Evolutionary conservation across 2,797 vertebrate species (phyloP).

Genomic region (Chelon labrosus): DNA sequence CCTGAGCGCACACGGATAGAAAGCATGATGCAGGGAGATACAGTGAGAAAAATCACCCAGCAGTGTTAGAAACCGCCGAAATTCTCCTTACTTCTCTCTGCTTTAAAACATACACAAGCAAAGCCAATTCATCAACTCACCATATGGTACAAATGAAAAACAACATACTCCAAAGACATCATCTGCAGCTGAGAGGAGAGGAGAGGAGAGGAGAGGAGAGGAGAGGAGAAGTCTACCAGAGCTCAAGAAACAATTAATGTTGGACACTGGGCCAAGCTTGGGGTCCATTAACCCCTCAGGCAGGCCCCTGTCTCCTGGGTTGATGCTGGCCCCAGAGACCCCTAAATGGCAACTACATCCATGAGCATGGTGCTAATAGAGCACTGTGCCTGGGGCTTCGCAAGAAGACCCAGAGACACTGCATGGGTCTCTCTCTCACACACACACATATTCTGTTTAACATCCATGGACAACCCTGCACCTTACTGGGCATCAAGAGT

Average conservation of each 20-base stretch:
- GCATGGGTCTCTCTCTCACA: neutral
- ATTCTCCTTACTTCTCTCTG: constrained; percentile 3
- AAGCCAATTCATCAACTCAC: constrained; percentile 32
- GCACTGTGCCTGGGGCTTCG: constrained; percentile 49
- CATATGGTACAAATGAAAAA: too few relatives aligned
- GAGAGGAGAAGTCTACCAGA: constrained; percentile 16
- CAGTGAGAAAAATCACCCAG: too few relatives aligned
- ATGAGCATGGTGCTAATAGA: constrained; percentile 61
- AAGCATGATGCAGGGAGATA: neutral
- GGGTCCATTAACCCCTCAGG: constrained; percentile 70
- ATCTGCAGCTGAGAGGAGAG: too few relatives aligned
- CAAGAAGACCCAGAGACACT: constrained; percentile 18
- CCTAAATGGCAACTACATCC: constrained; percentile 55
- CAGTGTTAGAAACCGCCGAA: constrained; percentile 1
- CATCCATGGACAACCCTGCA: too few relatives aligned
- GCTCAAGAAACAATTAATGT: constrained; percentile 49
- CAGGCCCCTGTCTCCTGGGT: constrained; percentile 51
- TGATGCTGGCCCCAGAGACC: constrained; percentile 46
- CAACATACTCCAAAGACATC: too few relatives aligned
- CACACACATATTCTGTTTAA: too few relatives aligned
- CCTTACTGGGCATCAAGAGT: too few relatives aligned
- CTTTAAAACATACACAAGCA: constrained; percentile 42
- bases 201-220: neutral
- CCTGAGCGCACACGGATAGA: constrained; percentile 32
- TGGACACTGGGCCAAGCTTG: constrained; percentile 53